These are phyloP conservation scores for Dolomedes plantarius DNA, from an alignment of 2,888 invertebrate species.

Conservation along the genomic window DNA sequence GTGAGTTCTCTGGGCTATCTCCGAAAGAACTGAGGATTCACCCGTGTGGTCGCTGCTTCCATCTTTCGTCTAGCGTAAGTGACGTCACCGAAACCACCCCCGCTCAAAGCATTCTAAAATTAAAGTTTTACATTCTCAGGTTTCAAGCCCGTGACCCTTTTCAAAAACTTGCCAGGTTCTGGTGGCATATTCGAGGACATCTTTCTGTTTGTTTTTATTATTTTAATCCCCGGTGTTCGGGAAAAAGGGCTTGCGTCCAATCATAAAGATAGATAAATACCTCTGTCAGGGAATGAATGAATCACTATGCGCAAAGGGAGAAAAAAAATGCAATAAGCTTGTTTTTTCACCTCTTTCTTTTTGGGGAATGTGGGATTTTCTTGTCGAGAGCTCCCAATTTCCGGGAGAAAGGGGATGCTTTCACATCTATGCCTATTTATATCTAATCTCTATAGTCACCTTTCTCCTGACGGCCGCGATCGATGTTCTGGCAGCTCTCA, in stretches of 20 bases:
- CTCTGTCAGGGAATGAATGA: neutral
- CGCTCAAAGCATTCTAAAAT: constrained; percentile 7
- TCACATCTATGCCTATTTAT: neutral
- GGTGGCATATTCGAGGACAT: constrained; percentile 5
- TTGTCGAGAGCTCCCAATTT: neutral
- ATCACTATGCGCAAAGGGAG: neutral
- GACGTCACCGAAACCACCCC: constrained; percentile 7
- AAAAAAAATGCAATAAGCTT: neutral
- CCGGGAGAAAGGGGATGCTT: neutral
- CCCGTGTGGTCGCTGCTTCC: neutral
- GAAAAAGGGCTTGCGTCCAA: neutral
- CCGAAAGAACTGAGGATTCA: neutral
- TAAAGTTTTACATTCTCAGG: neutral
- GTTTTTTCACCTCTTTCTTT: neutral
- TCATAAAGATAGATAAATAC: constrained; percentile 2
- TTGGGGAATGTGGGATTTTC: neutral
- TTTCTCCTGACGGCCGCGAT: too few relatives aligned
- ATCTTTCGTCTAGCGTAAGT: neutral
- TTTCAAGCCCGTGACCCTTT: constrained; percentile 6
- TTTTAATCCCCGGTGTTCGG: neutral
- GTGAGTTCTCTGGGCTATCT: neutral
- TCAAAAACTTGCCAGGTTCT: constrained; percentile 6
- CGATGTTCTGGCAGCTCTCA: too few relatives aligned
- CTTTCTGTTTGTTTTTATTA: neutral
- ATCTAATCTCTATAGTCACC: neutral